These are phyloP conservation scores for Mirza zaza DNA, from an alignment of 2,113 vertebrate genomes.

Conservation along the genomic window DNA sequence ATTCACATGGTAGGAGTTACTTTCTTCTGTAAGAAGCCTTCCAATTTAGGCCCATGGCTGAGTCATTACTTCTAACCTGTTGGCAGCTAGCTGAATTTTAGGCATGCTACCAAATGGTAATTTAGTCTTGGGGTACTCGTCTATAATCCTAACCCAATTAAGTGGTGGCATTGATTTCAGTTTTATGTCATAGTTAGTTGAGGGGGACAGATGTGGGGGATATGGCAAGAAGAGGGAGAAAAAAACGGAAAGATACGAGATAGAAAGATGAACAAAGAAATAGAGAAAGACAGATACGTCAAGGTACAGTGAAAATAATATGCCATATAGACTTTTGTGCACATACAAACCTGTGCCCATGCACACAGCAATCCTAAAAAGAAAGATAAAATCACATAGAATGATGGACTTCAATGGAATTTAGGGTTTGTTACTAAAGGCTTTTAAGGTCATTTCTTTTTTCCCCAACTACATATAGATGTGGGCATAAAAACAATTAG, in stretches of 20 bases:
- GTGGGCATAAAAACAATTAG: background rate
- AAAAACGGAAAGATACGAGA: background rate
- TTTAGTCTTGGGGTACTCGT: background rate
- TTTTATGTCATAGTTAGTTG: background rate
- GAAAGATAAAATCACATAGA: background rate
- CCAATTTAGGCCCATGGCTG: background rate
- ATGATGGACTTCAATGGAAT: background rate
- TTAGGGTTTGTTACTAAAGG: background rate
- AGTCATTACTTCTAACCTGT: background rate
- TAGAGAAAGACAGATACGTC: background rate
- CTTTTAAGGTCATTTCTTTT: constrained; percentile 8
- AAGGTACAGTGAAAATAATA: background rate
- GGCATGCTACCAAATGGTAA: background rate
- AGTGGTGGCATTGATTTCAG: background rate
- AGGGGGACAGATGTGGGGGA: background rate
- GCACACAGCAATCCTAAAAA: background rate
- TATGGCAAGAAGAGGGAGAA: background rate
- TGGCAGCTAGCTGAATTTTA: background rate
- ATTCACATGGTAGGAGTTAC: background rate
- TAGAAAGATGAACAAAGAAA: background rate
- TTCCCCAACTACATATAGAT: background rate
- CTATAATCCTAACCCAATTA: background rate
- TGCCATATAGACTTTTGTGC: background rate
- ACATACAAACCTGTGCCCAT: fast-evolving
- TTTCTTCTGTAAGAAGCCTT: background rate